Evolutionary conservation across 2,113 vertebrate genomes (phyloP), one percentile per base, ranked within the genome.

Genomic region (Balaeniceps rex): DNA sequence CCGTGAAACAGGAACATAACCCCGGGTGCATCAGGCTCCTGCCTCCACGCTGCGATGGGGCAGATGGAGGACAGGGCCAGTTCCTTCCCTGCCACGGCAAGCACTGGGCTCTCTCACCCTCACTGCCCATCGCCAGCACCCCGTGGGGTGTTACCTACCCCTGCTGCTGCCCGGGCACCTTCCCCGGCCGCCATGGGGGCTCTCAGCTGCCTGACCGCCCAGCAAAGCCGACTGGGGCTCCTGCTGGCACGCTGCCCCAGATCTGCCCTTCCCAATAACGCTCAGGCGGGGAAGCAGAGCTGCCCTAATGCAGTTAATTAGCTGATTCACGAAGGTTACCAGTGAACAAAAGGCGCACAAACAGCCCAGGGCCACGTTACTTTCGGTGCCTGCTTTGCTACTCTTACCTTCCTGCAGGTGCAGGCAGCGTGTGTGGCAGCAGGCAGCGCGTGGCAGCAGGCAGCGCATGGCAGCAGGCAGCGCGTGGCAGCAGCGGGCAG

Each of bases 301-400:
- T 21, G 0, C 21, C 94, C 80, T 96, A 93, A 95, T 49, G 87
- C 3, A 58, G 49, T 72, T 96, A 97, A 96, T 96, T 47, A 79
- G 76, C 97, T 49, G 90, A 75, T 51, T 70, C 71, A 47, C 1
- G 23, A 65, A 64, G 91, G 87, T 33, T 87, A 51, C 46, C 2
- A 25, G 58, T 4, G 54, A 95, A 95, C 96, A 96, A 96, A 93
- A 91, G 93, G 93, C 1, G 11, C 28, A 33, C 75, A 55, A 87
- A 89, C 66, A 92, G 93, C 97, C 96, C 61, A 25, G 22, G 93
- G 96, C 94, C 79, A 57, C 12, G 1, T 96, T 93, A 95, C 1
- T 15, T 54, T 89, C 74, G 18, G 46, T 60, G 90, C 61, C 69
- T 91, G 96, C 69, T 88, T 76, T 57, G 96, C 88, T 89, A 96